Evolutionary conservation across 2,113 vertebrate genomes (phyloP), one percentile per base, ranked within the genome.

Genomic region (Oryzias celebensis): DNA sequence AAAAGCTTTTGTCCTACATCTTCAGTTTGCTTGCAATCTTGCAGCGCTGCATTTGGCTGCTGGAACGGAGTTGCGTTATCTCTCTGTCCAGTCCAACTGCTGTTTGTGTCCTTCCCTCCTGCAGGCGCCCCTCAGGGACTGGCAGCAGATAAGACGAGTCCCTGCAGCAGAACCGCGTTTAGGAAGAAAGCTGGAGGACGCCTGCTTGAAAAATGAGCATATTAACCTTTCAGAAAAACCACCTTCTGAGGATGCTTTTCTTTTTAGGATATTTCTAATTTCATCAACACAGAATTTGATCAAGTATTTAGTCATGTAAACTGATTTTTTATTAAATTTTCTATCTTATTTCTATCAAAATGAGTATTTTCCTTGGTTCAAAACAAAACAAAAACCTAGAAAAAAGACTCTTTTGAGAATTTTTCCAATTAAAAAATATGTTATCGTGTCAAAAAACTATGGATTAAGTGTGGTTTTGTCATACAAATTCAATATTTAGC

Each of bases 61-160:
- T 46, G 64, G 59, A 75, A 63, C 75, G 44, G 58, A 71, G 77
- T 53, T 63, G 68, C 65, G 88, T 92, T 93, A 93, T 93, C 91
- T 89, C 58, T 4, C 58, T 62, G 71, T 42, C 83, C 91, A 92
- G 90, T 87, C 77, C 84, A 87, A 85, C 89, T 81, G 84, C 86
- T 85, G 85, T 58, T 55, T 61, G 62, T 14, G 80, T 68, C 80
- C 78, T 73, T 84, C 82, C 84, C 84, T 87, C 67, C 58, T 67
- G 71, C 83, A 82, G 84, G 74, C 75, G 68, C 58, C 60, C 77
- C 73, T 14, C n/a, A 63, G 64, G 71, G 70, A 45, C 78, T 91
- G 91, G 90, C 84, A 81, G 75, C 14, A 84, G 91, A 92, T 92
- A 90, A 91, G 85, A 91, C 54, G 62, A 68, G 61, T 53, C 44